Evolutionary conservation across 2,113 vertebrate species (phyloP), one percentile per base, ranked within the genome.

Genomic region (Vireo altiloquus): DNA sequence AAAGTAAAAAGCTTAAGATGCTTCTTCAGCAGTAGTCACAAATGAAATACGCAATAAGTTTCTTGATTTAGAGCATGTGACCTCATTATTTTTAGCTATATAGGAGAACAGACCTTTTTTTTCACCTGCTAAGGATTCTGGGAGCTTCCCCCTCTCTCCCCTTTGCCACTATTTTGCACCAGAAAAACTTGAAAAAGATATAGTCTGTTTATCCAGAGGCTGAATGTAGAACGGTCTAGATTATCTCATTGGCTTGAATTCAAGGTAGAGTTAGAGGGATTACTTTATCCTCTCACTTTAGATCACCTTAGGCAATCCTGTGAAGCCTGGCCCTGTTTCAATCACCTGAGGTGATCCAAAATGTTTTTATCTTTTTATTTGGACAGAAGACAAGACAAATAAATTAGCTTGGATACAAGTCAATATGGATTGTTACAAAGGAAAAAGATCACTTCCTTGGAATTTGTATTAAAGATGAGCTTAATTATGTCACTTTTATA

Each of bases 151-250:
- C 6, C 2, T 14, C 9, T 61, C 18, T 83, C 8, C 5, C 3
- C 9, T 75, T 89, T 69, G 18, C 30, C 9, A 17, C 9, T 68
- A 6, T 83, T 94, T 89, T 92, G 15, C 44, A 8, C 10, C 18
- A 47, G 57, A 54, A 74, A 59, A 72, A 59, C 35, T 37, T 72
- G 42, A 79, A 88, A 59, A 74, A 80, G 47, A 13, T 76, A 15
- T 87, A 80, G 91, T 94, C 61, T 95, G 21, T 90, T 95, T 82
- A 79, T 94, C 18, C 57, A 31, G 89, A 72, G n/a, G 18, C 65
- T 84, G 87, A 78, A 80, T 31, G 40, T 24, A 52, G 39, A 82
- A 57, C 44, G 65, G 31, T 85, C 50, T 89, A 57, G 84, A 65
- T 95, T 76, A 91, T 76, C 47, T 87, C 13, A 9, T 15, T 90